A percentile compares a stretch with the other conserved stretches of the same genome.
These are phyloP conservation scores for Phyto melanocephala DNA, from an alignment of 2,888 invertebrate genomes.

Conservation along the genomic window DNA sequence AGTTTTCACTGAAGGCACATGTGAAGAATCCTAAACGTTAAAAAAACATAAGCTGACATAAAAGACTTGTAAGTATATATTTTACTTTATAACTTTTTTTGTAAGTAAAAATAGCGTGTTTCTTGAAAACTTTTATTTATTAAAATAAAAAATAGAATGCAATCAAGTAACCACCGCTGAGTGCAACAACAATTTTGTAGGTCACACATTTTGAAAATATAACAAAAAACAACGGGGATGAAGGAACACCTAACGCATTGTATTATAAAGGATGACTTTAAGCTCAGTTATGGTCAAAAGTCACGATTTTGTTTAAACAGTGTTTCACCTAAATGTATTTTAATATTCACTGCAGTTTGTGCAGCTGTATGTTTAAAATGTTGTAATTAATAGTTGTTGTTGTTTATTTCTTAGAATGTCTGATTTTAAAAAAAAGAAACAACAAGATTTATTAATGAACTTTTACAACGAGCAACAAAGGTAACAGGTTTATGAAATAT, in stretches of 20 bases:
- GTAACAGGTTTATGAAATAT: background rate
- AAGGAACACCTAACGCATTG: background rate
- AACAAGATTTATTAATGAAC: constrained; percentile 18
- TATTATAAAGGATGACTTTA: constrained; percentile 28
- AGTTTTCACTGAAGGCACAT: background rate
- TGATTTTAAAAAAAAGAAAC: background rate
- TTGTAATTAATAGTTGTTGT: constrained; percentile 36
- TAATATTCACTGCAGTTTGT: background rate
- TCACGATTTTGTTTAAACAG: constrained; percentile 18
- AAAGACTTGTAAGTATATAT: constrained; percentile 1
- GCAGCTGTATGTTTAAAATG: background rate
- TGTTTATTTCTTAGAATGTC: background rate
- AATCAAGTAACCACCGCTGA: constrained; percentile 3
- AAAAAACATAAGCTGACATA: background rate
- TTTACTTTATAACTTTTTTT: background rate
- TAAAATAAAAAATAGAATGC: background rate
- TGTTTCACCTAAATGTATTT: background rate
- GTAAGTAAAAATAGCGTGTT: constrained; percentile 30
- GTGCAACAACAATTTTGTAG: constrained; percentile 14
- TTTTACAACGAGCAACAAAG: background rate
- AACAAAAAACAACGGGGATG: background rate
- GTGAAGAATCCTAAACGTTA: background rate
- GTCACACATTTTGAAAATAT: constrained; percentile 7
- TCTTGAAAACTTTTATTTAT: background rate
- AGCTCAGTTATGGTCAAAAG: constrained; percentile 36